These are phyloP conservation scores for Sceliomorpha sp. DNA, from an alignment of 2,888 invertebrate species.

Conservation along the genomic window DNA sequence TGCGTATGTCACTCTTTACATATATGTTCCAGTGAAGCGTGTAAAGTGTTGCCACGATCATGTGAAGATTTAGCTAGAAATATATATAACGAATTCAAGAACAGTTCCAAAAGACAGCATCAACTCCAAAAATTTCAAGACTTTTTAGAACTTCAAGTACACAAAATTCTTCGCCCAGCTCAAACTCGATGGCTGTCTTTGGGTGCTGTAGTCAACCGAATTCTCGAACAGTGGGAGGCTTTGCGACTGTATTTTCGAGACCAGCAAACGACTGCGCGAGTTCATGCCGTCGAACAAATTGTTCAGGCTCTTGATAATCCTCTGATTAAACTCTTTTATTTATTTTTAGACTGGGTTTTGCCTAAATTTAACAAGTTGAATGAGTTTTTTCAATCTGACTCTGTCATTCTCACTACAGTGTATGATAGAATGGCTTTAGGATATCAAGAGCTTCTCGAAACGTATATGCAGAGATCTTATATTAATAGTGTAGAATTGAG, in stretches of 20 bases:
- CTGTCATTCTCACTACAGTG: not conserved
- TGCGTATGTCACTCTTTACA: constrained; percentile 67
- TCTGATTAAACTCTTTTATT: constrained; percentile 45
- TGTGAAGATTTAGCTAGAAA: constrained; percentile 64
- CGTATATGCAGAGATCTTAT: not conserved
- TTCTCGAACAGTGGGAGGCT: constrained; percentile 67
- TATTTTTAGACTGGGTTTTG: constrained; percentile 50
- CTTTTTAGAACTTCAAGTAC: constrained; percentile 55
- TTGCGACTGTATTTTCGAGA: constrained; percentile 27
- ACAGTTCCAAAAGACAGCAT: constrained; percentile 8
- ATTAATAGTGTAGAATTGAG: not conserved
- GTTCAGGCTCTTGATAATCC: constrained; percentile 48
- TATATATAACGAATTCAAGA: constrained; percentile 58
- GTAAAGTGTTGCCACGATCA: constrained; percentile 59
- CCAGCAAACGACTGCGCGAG: not conserved
- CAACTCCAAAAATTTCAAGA: constrained; percentile 46
- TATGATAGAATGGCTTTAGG: not conserved
- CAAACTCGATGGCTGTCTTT: constrained; percentile 66
- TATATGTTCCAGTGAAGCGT: constrained; percentile 65
- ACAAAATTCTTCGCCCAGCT: constrained; percentile 59
- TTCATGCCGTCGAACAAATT: constrained; percentile 49
- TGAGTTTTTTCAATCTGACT: constrained; percentile 46
- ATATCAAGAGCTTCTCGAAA: not conserved
- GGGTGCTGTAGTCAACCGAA: constrained; percentile 57
- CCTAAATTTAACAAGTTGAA: constrained; percentile 53